A percentile compares a stretch with the other conserved stretches of the same genome.
These are phyloP conservation scores for Andrena fulva DNA, from an alignment of 2,888 invertebrate species.

Conservation along the genomic window DNA sequence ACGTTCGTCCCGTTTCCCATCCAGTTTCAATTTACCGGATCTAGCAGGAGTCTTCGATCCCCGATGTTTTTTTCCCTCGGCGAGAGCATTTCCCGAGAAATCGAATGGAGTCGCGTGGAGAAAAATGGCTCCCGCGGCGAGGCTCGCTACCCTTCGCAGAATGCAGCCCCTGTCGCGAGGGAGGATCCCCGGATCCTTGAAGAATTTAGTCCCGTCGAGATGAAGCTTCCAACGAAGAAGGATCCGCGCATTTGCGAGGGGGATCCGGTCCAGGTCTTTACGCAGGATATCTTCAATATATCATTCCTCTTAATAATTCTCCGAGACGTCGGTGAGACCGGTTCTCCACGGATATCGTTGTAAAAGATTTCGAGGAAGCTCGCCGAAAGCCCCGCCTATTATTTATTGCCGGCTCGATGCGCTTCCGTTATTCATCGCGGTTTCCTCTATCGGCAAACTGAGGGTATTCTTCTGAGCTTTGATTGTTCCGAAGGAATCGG, in stretches of 20 bases:
- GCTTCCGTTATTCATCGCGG: background rate
- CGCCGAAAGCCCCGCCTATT: background rate
- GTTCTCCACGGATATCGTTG: background rate
- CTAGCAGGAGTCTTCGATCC: slow-evolving; percentile 63
- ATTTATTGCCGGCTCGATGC: background rate
- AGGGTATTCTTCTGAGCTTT: background rate
- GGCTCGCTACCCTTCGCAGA: slow-evolving; percentile 11
- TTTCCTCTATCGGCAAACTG: background rate
- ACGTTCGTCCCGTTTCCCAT: slow-evolving; percentile 53
- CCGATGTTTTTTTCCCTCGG: slow-evolving; percentile 42
- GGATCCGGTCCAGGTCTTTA: background rate
- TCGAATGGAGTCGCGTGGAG: slow-evolving; percentile 66
- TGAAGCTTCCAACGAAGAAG: slow-evolving; percentile 7
- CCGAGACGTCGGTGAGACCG: slow-evolving; percentile 8
- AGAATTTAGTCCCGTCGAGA: slow-evolving; percentile 45
- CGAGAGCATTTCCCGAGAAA: slow-evolving; percentile 62
- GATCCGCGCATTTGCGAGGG: slow-evolving; percentile 15
- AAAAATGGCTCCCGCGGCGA: slow-evolving; percentile 66
- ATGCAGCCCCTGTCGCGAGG: background rate
- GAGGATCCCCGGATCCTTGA: slow-evolving; percentile 37
- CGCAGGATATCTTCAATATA: slow-evolving; percentile 15
- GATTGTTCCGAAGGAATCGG: background rate
- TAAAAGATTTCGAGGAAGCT: background rate
- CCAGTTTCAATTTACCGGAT: slow-evolving; percentile 72
- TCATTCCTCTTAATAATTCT: slow-evolving; percentile 39